Evolutionary conservation across 2,888 invertebrate species (phyloP), one percentile per base, ranked within the genome.

Genomic region (Polyommatus icarus): DNA sequence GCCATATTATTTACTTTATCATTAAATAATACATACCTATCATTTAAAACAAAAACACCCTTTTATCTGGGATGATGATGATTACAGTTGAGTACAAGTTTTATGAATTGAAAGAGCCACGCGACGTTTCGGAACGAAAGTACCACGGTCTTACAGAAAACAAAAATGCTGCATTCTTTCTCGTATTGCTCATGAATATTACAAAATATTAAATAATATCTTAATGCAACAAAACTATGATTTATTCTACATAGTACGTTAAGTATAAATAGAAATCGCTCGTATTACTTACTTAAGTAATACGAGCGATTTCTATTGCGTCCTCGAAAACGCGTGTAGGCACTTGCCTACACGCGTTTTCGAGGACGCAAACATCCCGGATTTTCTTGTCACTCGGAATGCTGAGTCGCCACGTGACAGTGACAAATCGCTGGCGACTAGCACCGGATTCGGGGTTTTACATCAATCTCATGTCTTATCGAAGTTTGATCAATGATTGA

Each of bases 391-490:
- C 77, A 77, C 57, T 59, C 59, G 36, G 59, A 46, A 77, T 78
- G 77, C 79, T 77, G 67, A 76, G 61, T 73, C 67, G 29, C 1
- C 29, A 18, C 67, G 15, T 79, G 85, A 85, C 86, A 80, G 81
- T 84, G 87, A 87, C 82, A 82, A 83, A 87, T 86, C 77, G 82
- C 78, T 50, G 7, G 76, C 78, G 78, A 79, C 80, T 80, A 79
- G 79, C 80, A 71, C 76, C 77, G 46, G 81, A 80, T 80, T 81
- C 73, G 57, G 77, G 80, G 80, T 80, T 83, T 83, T 82, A 79
- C 84, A 86, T 87, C 86, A 85, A 86, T 87, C 86, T 84, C 54
- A 72, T 57, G 83, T 83, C 84, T 77, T 80, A 76, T 79, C 76
- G 77, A 80, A 80, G 81, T 86, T 84, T 83, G 86, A 84, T 85